Percentiles rank a stretch among this genome's conserved stretches.
phyloP scores from a whole-genome alignment of 2,888 invertebrate species.

The Tipula lateralis region DNA sequence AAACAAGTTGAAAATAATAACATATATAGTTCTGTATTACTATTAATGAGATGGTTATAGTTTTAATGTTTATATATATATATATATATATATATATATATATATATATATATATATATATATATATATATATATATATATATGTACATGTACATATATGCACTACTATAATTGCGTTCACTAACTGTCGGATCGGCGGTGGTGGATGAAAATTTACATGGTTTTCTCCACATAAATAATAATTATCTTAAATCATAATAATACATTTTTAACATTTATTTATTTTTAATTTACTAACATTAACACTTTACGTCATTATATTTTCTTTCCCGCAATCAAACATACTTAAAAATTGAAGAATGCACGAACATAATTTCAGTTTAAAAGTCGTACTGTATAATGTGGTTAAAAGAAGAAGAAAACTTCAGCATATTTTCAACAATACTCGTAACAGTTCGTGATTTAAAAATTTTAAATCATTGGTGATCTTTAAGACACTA shows the following conservation, averaged over 20 bases:
- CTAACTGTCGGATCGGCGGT: background rate
- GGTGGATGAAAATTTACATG: background rate
- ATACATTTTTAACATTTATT: background rate
- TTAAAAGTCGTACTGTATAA: background rate
- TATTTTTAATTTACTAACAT: background rate
- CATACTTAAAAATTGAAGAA: background rate
- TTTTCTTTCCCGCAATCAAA: background rate
- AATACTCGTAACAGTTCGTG: background rate
- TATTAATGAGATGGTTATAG: background rate
- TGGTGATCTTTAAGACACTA: constrained; percentile 24
- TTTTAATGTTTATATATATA: background rate
- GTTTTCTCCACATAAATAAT: background rate
- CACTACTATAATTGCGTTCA: too few relatives aligned
- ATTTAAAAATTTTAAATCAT: background rate
- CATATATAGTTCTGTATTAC: background rate
- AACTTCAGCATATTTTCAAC: background rate
- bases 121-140: background rate
- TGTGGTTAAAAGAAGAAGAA: background rate
- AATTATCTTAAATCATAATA: background rate
- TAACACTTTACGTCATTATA: constrained; percentile 7
- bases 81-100: background rate
- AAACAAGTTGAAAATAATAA: background rate
- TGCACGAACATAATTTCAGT: background rate
- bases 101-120: background rate
- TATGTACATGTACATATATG: background rate